Percentiles rank a stretch among this genome's conserved stretches.
These are phyloP conservation scores for Sander lucioperca DNA, from an alignment of 2,113 vertebrate species.

Conservation along the genomic window DNA sequence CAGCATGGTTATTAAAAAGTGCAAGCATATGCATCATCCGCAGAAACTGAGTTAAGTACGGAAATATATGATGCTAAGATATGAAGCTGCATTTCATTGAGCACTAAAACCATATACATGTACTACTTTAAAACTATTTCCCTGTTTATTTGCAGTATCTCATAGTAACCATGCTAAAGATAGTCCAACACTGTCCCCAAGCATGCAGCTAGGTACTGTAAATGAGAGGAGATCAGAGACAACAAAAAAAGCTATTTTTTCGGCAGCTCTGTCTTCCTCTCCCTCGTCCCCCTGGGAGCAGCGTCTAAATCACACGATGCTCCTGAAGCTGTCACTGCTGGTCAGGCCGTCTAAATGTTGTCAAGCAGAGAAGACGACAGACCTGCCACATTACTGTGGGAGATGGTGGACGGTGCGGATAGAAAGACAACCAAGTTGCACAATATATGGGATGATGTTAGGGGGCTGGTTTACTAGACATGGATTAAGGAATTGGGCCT, in stretches of 20 bases:
- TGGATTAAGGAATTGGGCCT: conserved; percentile 7
- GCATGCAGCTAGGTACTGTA: not conserved
- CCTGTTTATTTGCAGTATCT: conserved; percentile 13
- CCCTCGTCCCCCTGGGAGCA: conserved; percentile 55
- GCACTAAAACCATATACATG: not conserved
- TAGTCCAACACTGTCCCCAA: conserved; percentile 32
- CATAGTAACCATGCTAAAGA: conserved; percentile 46
- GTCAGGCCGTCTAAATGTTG: conserved; percentile 43
- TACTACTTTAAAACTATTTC: not conserved
- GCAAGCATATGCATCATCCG: not conserved
- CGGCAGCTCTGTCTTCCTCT: conserved; percentile 26
- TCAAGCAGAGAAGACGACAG: conserved; percentile 37
- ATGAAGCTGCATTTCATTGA: not conserved
- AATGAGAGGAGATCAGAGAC: conserved; percentile 56
- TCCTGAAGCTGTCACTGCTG: conserved; percentile 65
- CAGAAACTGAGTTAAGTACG: conserved; percentile 4
- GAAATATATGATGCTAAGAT: not conserved
- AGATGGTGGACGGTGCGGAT: conserved; percentile 35
- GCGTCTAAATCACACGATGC: conserved; percentile 42
- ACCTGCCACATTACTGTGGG: conserved; percentile 25
- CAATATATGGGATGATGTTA: conserved; percentile 4
- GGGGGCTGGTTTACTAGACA: conserved; percentile 9
- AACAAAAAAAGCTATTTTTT: conserved; percentile 37
- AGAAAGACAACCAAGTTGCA: conserved; percentile 29
- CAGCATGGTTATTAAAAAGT: not conserved